These are phyloP conservation scores for Eudyptes chrysolophus DNA, from an alignment of 2,113 vertebrate genomes.

Conservation along the genomic window DNA sequence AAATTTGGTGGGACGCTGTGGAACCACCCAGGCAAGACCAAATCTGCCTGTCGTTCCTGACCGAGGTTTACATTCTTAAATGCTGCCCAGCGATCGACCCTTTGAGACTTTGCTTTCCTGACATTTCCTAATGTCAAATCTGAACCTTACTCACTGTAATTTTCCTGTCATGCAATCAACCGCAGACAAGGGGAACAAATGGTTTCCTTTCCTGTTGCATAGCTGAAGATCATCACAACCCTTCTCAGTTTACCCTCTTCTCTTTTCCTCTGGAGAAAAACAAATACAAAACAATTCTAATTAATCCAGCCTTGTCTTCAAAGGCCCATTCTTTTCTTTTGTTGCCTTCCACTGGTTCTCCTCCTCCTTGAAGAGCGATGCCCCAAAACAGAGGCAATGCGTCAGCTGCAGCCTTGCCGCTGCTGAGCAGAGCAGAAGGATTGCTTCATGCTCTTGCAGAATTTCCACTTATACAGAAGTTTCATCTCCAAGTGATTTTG, in stretches of 20 bases:
- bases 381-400: background rate
- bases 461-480: background rate
- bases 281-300: background rate
- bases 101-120: background rate
- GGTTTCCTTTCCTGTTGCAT: background rate
- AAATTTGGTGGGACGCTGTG: background rate
- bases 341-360: background rate
- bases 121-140: background rate
- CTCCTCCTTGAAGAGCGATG: background rate
- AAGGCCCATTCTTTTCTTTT: background rate
- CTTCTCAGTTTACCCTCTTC: background rate
- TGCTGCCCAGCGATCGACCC: background rate
- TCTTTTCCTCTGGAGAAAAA: background rate
- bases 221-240: background rate
- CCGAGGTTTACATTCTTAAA: background rate
- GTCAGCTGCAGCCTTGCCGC: background rate
- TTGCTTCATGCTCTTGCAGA: background rate
- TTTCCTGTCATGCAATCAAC: slow-evolving; percentile 36
- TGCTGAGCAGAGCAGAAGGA: background rate
- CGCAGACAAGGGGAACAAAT: background rate
- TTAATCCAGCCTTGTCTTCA: background rate
- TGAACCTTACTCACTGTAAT: background rate
- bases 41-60: background rate
- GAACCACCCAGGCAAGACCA: background rate
- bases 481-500: background rate